Evolutionary conservation across 2,113 vertebrate species (phyloP).

Genomic region (Aphyosemion australe): DNA sequence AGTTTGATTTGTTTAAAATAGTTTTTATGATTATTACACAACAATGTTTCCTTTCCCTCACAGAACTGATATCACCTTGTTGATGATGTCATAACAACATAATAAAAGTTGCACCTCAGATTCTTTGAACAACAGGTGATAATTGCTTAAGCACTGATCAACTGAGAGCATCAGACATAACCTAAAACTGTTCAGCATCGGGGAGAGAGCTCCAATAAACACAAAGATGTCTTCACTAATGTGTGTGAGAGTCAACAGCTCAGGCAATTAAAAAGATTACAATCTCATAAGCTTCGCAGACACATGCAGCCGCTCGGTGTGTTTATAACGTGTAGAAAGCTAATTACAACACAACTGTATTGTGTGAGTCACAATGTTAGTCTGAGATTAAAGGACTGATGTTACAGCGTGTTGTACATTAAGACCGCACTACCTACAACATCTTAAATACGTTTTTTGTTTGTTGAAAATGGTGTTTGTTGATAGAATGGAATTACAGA

Average conservation of each 20-base stretch:
- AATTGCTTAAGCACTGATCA: slow-evolving; percentile 30
- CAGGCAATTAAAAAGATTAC: slow-evolving; percentile 49
- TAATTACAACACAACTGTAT: slow-evolving; percentile 7
- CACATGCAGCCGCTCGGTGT: background rate
- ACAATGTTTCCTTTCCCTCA: background rate
- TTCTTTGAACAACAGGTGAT: background rate
- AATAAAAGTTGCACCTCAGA: background rate
- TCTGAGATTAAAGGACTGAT: background rate
- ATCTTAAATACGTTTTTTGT: no score
- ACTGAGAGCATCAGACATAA: slow-evolving; percentile 26
- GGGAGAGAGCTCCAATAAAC: slow-evolving; percentile 30
- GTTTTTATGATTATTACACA: no score
- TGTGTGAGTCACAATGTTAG: background rate
- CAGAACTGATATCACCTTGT: background rate
- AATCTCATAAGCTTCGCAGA: slow-evolving; percentile 35
- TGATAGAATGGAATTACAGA: no score
- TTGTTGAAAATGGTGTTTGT: no score
- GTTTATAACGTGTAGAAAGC: slow-evolving; percentile 8
- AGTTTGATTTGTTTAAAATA: no score
- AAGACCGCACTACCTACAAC: background rate
- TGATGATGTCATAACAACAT: background rate
- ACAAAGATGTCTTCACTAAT: slow-evolving; percentile 28
- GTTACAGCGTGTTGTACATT: background rate
- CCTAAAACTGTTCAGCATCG: slow-evolving; percentile 19
- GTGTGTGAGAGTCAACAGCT: slow-evolving; percentile 46